phyloP scores from a whole-genome alignment of 1,140 invertebrate genomes.

The Tribolium castaneum region DNA sequence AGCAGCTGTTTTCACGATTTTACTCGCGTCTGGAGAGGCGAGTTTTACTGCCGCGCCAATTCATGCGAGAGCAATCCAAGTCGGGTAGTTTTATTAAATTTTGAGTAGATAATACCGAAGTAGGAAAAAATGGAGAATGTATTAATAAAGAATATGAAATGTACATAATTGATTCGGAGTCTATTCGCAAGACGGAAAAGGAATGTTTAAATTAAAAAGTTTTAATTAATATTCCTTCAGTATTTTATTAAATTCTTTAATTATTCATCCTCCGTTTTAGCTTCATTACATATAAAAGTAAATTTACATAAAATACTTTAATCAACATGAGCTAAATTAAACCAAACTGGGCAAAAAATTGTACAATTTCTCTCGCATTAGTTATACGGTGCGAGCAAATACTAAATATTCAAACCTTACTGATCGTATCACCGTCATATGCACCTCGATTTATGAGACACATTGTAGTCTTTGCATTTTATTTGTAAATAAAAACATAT shows the following conservation, averaged over 20 bases:
- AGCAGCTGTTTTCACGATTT: not conserved
- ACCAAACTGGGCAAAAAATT: not conserved
- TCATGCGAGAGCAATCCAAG: not conserved
- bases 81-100: not conserved
- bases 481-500: not conserved
- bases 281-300: not conserved
- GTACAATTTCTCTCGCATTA: not conserved
- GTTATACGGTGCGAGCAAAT: not conserved
- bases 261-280: not conserved
- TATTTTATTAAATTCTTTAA: not conserved
- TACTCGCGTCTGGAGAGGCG: too few relatives aligned
- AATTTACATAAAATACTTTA: not conserved
- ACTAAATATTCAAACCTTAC: not conserved
- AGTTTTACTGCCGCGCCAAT: not conserved
- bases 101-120: not conserved
- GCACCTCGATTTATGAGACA: too few relatives aligned
- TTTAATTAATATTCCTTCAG: not conserved
- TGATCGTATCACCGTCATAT: too few relatives aligned
- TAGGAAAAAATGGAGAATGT: not conserved
- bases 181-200: not conserved
- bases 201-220: not conserved
- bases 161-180: not conserved
- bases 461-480: not conserved
- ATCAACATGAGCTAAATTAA: not conserved
- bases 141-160: not conserved